Conservation (phyloP, 92 coral and sea anemone genomes). For the Scolanthus callimorphus region DNA sequence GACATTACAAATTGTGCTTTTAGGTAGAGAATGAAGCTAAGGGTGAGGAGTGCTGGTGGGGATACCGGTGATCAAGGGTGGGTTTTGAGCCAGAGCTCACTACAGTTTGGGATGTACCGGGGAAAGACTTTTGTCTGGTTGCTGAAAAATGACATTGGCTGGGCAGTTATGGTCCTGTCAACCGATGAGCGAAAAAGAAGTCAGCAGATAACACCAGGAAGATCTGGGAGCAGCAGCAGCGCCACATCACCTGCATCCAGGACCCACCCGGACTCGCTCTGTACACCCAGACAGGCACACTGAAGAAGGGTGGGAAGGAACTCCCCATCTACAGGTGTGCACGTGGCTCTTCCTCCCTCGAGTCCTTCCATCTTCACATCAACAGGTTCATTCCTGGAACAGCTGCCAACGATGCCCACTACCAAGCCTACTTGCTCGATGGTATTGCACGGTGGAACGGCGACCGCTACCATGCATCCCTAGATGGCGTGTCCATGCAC, state of each 20-base stretch:
- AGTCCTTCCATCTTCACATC: too few relatives aligned
- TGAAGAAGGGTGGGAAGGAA: too few relatives aligned
- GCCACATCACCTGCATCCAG: constrained; percentile 27
- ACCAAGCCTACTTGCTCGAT: not conserved
- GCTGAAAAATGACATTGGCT: constrained; percentile 36
- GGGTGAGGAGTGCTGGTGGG: not conserved
- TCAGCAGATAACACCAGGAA: not conserved
- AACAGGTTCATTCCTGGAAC: too few relatives aligned
- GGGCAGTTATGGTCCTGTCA: constrained; percentile 1
- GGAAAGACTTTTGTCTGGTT: constrained; percentile 50
- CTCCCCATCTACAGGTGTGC: too few relatives aligned
- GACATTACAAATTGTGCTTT: not conserved
- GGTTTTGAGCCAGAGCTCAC: not conserved
- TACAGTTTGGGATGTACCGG: constrained; percentile 55
- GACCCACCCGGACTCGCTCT: constrained; percentile 19
- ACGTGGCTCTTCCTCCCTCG: too few relatives aligned
- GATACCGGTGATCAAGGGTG: not conserved
- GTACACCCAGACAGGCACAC: constrained; percentile 10
- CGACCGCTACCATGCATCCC: not conserved
- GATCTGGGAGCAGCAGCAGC: constrained; percentile 24
- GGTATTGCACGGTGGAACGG: too few relatives aligned
- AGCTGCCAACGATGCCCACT: too few relatives aligned
- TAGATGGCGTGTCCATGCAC: not conserved
- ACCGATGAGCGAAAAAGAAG: not conserved
- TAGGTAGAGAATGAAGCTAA: not conserved